Base-by-base conservation (phyloP, 2,888 invertebrate genomes). In the Tipula unca region DNA sequence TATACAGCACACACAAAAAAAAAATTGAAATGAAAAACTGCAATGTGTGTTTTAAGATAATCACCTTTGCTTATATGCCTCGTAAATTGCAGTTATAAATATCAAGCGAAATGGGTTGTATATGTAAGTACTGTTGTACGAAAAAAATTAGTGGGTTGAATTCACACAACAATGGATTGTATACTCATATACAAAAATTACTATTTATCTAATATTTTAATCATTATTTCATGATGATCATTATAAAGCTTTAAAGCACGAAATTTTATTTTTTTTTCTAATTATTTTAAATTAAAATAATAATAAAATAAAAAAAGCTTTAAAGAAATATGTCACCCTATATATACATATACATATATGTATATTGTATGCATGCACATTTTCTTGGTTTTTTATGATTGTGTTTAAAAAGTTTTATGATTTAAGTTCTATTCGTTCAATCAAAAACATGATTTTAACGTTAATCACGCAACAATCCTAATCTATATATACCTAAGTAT, bases 21-120 rank as follows among this genome's bases (percentile, higher is more conserved):
- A 4, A 1, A 25, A 69, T 54, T 69, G 25, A 3, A 69, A 69
- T 69, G 35, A 17, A 83, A 32, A 83, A 83, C n/a, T 83, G 83
- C 83, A 83, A 83, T 83, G 83, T 83, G 83, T 83, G 83, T 83
- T 83, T 83, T 83, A 83, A 83, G 83, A 83, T 83, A 83, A 83
- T 83, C 83, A 83, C 83, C 83, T 83, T 83, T 83, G 6, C 17
- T 29, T 83, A 83, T 83, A 83, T 32, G 14, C 32, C 32, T 83
- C 4, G 83, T 83, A 83, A 83, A 29, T 83, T 83, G 29, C n/a
- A 83, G 83, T 35, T 83, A 32, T 83, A 32, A 83, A 83, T 83
- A 14, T 35, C 83, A 32, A 69, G 48, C 48, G 17, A 54, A 54
- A 54, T 54, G 48, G 48, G 48, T n/a, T 54, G 48, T 54, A 6